These are phyloP conservation scores for Tortricodes alternella DNA, from an alignment of 2,888 invertebrate genomes.

Conservation along the genomic window DNA sequence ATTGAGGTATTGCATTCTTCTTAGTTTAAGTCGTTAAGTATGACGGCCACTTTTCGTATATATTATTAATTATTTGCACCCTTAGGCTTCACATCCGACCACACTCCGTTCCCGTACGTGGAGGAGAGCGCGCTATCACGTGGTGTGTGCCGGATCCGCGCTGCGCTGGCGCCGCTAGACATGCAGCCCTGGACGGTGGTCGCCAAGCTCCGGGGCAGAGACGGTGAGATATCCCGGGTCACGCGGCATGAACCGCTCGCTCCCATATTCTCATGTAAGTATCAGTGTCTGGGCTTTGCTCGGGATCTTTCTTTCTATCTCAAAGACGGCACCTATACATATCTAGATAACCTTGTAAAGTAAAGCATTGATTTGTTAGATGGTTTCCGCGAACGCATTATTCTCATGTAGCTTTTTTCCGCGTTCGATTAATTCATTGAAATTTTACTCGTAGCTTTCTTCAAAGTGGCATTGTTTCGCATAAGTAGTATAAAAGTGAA, in stretches of 20 bases:
- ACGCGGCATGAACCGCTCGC: conserved; percentile 27
- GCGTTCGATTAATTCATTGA: no score
- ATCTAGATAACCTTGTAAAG: no score
- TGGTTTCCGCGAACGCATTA: no score
- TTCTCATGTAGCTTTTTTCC: no score
- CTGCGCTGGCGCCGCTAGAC: conserved; percentile 46
- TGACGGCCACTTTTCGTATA: not conserved
- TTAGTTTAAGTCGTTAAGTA: no score
- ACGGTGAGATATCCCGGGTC: conserved; percentile 46
- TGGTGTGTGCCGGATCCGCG: conserved; percentile 47
- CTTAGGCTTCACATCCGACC: conserved; percentile 57
- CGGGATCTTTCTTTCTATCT: no score
- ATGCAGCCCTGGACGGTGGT: conserved; percentile 62
- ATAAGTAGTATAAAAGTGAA: no score
- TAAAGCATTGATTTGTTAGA: no score
- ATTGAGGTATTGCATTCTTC: no score
- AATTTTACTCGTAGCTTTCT: no score
- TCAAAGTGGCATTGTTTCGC: no score
- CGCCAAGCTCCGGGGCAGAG: conserved; percentile 47
- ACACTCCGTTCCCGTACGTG: conserved; percentile 43
- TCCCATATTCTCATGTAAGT: conserved; percentile 2
- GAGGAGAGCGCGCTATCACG: conserved; percentile 29
- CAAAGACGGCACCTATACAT: no score
- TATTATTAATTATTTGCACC: not conserved
- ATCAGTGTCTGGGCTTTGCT: not conserved